phyloP scores from a whole-genome alignment of 1,140 invertebrate species.

The Nymphalis io region DNA sequence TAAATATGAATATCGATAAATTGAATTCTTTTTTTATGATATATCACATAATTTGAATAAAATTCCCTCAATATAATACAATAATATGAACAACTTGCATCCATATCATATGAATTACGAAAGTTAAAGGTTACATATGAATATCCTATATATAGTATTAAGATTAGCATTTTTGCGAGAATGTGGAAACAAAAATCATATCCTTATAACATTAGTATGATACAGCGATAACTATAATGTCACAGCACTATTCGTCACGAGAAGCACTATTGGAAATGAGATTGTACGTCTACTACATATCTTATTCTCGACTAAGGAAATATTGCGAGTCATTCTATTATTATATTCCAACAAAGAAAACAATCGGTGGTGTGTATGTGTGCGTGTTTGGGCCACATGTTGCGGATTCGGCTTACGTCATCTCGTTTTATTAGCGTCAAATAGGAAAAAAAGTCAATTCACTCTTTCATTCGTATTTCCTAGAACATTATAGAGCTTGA shows the following conservation, averaged over 20 bases:
- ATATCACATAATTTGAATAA: too few relatives aligned
- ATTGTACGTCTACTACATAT: conserved; percentile 64
- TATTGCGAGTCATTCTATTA: conserved; percentile 71
- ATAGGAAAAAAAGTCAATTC: conserved; percentile 48
- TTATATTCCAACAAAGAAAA: conserved; percentile 73
- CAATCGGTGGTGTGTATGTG: conserved; percentile 36
- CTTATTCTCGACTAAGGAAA: conserved; percentile 58
- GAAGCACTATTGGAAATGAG: conserved; percentile 64
- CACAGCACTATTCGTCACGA: conserved; percentile 39
- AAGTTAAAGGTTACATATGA: too few relatives aligned
- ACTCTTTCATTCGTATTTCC: conserved; percentile 27
- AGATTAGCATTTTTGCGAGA: neutral
- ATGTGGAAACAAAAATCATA: neutral
- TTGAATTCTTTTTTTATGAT: too few relatives aligned
- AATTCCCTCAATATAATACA: too few relatives aligned
- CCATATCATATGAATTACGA: too few relatives aligned
- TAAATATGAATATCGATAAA: too few relatives aligned
- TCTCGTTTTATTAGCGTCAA: conserved; percentile 58
- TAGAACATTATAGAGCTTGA: conserved; percentile 9
- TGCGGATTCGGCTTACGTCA: conserved; percentile 65
- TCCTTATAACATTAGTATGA: conserved; percentile 9
- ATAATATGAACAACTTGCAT: too few relatives aligned
- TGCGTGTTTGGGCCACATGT: conserved; percentile 52
- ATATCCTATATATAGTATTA: too few relatives aligned
- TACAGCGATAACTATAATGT: conserved; percentile 6